Base-by-base conservation (phyloP, 2,888 invertebrate species). In the Punctoribates punctum region DNA sequence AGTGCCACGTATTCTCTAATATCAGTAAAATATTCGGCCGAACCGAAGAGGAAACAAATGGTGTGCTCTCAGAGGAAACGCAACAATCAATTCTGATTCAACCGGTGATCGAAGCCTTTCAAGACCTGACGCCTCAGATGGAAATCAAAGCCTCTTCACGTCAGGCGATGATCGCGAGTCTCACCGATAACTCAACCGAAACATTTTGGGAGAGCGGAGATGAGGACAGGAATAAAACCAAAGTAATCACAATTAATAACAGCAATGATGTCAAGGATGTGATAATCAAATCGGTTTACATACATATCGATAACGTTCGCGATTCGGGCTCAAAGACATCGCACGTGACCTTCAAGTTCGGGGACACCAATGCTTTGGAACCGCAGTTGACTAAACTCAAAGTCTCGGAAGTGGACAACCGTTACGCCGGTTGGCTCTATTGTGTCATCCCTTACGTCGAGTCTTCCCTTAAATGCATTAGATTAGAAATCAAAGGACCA, bases 181-280 rank as follows among this genome's bases (percentile, higher is more conserved):
- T 98, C 20, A 92, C 91, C 0, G 98, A 98, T 83, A 92, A 91
- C 81, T 94, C 94, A 6, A 96, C 96, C 0, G 98, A 98, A 84
- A 98, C 98, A 0, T 98, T 98, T 85, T 98, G 98, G 98, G 98
- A 98, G 85, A 96, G 96, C 51, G 96, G 96, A 0, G 97, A 97
- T 82, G 97, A 97, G 82, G 97, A 98, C 85, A 83, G 87, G 77
- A 95, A 94, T 83, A 94, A 94, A 83, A 90, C 93, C 29, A 96
- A 96, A 85, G 90, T 90, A 81, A 88, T 95, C 38, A 92, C 91
- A 75, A 86, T 92, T 25, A 86, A 87, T 0, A 89, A 88, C 80
- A 84, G 88, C 79, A 87, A 89, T 77, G 87, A 88, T 77, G 87
- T 89, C 60, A 86, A 88, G 75, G 91, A 93, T 0, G 88, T 88